phyloP scores from a whole-genome alignment of 2,113 vertebrate genomes.

The Pachypanchax playfairii region DNA sequence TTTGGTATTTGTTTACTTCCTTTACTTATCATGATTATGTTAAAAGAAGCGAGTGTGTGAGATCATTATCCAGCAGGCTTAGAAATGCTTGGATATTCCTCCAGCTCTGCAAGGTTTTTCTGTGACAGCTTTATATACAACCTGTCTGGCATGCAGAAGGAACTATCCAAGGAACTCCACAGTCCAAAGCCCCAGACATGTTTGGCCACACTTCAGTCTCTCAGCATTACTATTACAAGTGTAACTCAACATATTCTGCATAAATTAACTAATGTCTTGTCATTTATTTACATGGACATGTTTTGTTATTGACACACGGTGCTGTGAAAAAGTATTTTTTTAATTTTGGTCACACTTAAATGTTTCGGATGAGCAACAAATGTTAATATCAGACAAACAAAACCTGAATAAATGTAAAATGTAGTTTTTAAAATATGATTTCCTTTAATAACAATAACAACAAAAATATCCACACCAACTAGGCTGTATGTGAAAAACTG shows the following conservation, averaged over 20 bases:
- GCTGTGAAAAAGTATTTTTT: too few relatives aligned
- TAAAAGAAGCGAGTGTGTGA: conserved; percentile 70
- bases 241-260: conserved; percentile 49
- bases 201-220: conserved; percentile 44
- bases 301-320: conserved; percentile 22
- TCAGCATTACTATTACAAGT: conserved; percentile 26
- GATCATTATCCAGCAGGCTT: conserved; percentile 66
- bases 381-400: too few relatives aligned
- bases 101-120: conserved; percentile 62
- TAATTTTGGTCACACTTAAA: too few relatives aligned
- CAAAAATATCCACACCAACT: too few relatives aligned
- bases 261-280: conserved; percentile 31
- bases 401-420: too few relatives aligned
- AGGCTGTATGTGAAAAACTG: too few relatives aligned
- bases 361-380: too few relatives aligned
- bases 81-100: conserved; percentile 72
- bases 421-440: too few relatives aligned
- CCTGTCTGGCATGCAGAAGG: conserved; percentile 65
- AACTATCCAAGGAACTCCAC: conserved; percentile 68
- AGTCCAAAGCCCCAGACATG: conserved; percentile 62
- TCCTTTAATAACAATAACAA: too few relatives aligned
- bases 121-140: conserved; percentile 78
- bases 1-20: conserved; percentile 71
- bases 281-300: conserved; percentile 15
- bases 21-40: conserved; percentile 75